phyloP scores from a whole-genome alignment of 2,888 invertebrate species.

The Junonia oenone region DNA sequence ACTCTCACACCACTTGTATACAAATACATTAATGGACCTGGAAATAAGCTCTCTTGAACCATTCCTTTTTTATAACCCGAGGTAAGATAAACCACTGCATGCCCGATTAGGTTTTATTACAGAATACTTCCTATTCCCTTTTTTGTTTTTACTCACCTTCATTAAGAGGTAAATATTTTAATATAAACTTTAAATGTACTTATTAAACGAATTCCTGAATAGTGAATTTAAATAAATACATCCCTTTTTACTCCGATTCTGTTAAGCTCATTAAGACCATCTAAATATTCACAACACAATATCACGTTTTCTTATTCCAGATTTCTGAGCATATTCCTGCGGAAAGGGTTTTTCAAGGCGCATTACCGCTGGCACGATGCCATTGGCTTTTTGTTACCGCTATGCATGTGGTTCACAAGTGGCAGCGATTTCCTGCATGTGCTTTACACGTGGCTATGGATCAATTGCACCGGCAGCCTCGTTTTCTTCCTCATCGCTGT shows the following conservation, averaged over 20 bases:
- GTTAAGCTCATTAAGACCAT: not conserved
- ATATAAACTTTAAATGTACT: not conserved
- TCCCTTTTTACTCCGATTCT: too few relatives aligned
- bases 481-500: conserved; percentile 82
- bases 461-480: conserved; percentile 78
- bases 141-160: conserved; percentile 53
- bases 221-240: too few relatives aligned
- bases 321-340: conserved; percentile 43
- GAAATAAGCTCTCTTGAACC: conserved; percentile 86
- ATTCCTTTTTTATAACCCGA: conserved; percentile 82
- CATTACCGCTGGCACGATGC: conserved; percentile 58
- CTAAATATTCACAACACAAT: not conserved
- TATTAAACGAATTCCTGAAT: too few relatives aligned
- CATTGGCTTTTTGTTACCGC: conserved; percentile 56
- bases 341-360: conserved; percentile 44
- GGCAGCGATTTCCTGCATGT: conserved; percentile 47
- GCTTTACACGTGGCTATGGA: conserved; percentile 75
- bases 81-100: conserved; percentile 70
- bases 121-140: conserved; percentile 59
- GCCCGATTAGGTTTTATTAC: conserved; percentile 74
- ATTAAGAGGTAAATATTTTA: conserved; percentile 49
- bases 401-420: conserved; percentile 57
- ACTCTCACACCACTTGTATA: conserved; percentile 88
- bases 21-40: conserved; percentile 87
- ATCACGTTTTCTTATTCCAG: conserved; percentile 35